These are phyloP conservation scores for Siniperca chuatsi DNA, from an alignment of 2,113 vertebrate species.

Conservation along the genomic window DNA sequence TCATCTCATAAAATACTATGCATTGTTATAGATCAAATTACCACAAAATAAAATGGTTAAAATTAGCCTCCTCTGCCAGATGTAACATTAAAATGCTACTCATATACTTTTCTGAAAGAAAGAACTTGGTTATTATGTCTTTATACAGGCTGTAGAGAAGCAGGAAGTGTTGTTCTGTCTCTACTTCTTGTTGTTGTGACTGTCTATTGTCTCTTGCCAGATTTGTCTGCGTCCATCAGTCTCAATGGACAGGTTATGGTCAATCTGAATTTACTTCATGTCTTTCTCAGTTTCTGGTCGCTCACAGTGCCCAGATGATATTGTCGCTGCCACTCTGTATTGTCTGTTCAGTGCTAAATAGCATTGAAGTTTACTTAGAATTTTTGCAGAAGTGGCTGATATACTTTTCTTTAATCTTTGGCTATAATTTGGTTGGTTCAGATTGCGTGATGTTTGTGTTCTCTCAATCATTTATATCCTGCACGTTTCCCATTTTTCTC, in stretches of 20 bases:
- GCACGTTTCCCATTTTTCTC: neutral
- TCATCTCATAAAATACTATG: neutral
- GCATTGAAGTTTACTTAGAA: neutral
- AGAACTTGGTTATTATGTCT: neutral
- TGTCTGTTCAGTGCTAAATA: neutral
- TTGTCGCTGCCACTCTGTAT: neutral
- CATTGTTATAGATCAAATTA: neutral
- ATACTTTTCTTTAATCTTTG: neutral
- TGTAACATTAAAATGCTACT: neutral
- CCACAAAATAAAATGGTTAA: neutral
- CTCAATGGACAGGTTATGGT: slow-evolving; percentile 3
- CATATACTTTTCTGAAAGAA: neutral
- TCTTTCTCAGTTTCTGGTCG: neutral
- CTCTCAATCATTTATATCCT: neutral
- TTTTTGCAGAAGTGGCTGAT: neutral
- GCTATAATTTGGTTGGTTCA: neutral
- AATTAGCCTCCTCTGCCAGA: neutral
- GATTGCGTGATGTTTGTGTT: neutral
- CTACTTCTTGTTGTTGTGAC: neutral
- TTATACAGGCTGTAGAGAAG: neutral
- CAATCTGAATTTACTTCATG: neutral
- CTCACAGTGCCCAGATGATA: neutral
- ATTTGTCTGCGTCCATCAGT: neutral
- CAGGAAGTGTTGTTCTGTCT: neutral
- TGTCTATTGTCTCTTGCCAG: neutral